Base-by-base conservation (phyloP, 2,888 invertebrate genomes). In the Lissonota sp. region DNA sequence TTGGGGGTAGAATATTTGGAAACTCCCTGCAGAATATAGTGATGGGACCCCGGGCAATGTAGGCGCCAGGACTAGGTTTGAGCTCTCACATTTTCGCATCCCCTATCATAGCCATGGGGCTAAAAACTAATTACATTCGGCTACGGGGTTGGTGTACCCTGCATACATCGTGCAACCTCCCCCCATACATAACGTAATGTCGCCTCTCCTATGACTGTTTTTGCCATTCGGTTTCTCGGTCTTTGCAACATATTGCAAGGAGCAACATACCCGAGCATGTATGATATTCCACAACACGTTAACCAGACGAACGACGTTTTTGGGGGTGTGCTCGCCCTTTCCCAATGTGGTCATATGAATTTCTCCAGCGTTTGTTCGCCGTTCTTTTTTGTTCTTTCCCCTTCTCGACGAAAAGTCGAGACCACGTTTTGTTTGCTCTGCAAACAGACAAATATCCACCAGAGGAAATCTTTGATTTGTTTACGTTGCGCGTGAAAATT, bases 81-180 rank as follows among this genome's bases (percentile, higher is more conserved):
- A 84, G 66, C 26, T 26, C 82, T 82, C 76, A 78, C 74, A 72
- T 76, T 70, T 72, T 55, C 42, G 55, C 76, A 80, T 83, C 88
- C 88, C 88, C 86, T 89, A 90, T 90, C 90, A 90, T 89, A 87
- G 89, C 89, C 87, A 84, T 83, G 84, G 89, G 90, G 91, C 89
- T 87, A 88, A 89, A 90, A 91, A 91, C 91, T 91, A 90, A 90
- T 90, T 91, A 90, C 90, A 91, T 91, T 91, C 89, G 87, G 86
- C 87, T 76, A 85, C 84, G 84, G 86, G 88, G 88, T 86, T 85
- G 85, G 86, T 84, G 86, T 84, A 85, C 83, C 83, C 69, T 83
- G 71, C 62, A 62, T 69, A 81, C 62, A 69, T 73, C 39, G 14
- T 62, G 53, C 16, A 53, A 64, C 14, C 37, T 4, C 49, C 37